phyloP scores from a whole-genome alignment of 2,797 vertebrate species.

The Coregonus sp. region DNA sequence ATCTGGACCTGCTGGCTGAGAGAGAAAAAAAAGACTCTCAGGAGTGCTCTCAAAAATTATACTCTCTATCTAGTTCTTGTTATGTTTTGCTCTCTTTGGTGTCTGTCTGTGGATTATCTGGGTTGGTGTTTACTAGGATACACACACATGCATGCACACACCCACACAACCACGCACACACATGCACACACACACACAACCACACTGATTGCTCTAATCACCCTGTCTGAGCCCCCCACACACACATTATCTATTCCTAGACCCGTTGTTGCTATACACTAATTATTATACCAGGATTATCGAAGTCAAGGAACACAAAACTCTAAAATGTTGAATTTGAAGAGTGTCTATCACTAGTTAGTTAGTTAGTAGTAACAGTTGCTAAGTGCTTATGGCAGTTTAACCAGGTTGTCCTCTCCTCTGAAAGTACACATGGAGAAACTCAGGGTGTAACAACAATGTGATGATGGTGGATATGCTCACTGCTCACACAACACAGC shows the following conservation, averaged over 20 bases:
- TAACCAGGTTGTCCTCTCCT: neutral
- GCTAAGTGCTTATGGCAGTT: neutral
- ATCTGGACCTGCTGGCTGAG: conserved; percentile 71
- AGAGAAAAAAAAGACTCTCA: conserved; percentile 58
- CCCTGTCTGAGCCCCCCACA: conserved; percentile 66
- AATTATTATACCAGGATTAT: conserved; percentile 4
- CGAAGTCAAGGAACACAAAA: neutral
- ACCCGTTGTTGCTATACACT: conserved; percentile 58
- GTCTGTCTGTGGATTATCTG: conserved; percentile 77
- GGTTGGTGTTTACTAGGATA: conserved; percentile 74
- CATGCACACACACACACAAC: conserved; percentile 7
- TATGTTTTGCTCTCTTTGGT: conserved; percentile 56
- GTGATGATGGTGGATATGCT: conserved; percentile 21
- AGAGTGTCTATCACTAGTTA: neutral
- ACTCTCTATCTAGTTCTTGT: conserved; percentile 60
- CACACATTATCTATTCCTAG: conserved; percentile 62
- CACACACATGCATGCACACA: conserved; percentile 45
- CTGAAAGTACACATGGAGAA: neutral
- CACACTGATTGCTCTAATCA: conserved; percentile 54
- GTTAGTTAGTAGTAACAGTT: neutral
- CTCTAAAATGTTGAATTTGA: neutral
- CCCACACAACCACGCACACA: conserved; percentile 29
- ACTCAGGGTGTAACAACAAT: neutral
- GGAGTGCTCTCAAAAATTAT: conserved; percentile 68
- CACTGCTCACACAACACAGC: conserved; percentile 48